phyloP scores from a whole-genome alignment of 1,140 invertebrate genomes.

The Ips typographus region DNA sequence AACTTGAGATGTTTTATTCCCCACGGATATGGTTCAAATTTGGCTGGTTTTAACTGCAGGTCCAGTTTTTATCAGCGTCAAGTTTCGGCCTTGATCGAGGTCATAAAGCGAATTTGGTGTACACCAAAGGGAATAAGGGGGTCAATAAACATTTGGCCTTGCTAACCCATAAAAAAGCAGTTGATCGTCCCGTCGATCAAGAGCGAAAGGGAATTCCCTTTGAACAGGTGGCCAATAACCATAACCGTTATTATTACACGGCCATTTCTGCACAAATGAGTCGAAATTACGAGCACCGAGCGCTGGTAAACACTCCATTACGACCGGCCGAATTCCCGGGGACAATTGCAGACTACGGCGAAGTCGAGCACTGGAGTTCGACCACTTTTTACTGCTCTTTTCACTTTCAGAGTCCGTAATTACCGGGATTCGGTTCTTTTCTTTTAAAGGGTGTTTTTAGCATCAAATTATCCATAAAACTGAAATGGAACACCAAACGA shows the following conservation, averaged over 20 bases:
- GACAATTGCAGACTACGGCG: conserved; percentile 41
- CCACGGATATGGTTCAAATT: too few relatives aligned
- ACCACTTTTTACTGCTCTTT: conserved; percentile 21
- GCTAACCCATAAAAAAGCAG: conserved; percentile 23
- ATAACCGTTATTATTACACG: conserved; percentile 54
- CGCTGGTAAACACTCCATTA: conserved; percentile 54
- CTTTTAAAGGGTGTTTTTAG: not conserved
- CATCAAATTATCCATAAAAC: too few relatives aligned
- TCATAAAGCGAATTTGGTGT: too few relatives aligned
- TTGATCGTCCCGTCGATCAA: conserved; percentile 43
- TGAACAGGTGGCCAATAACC: conserved; percentile 55
- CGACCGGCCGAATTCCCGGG: conserved; percentile 50
- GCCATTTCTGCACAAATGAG: conserved; percentile 54
- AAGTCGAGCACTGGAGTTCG: conserved; percentile 16
- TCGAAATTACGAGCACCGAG: conserved; percentile 53
- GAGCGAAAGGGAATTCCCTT: conserved; percentile 38
- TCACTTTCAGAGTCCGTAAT: conserved; percentile 25
- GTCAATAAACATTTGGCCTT: conserved; percentile 16
- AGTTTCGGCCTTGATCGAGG: too few relatives aligned
- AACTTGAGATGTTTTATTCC: too few relatives aligned
- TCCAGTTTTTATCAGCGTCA: too few relatives aligned
- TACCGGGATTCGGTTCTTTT: conserved; percentile 8
- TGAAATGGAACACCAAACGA: too few relatives aligned
- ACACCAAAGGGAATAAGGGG: not conserved
- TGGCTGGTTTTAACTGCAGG: too few relatives aligned